Evolutionary conservation across 2,888 invertebrate species (phyloP).

Genomic region (Digitonthophagus gazella): DNA sequence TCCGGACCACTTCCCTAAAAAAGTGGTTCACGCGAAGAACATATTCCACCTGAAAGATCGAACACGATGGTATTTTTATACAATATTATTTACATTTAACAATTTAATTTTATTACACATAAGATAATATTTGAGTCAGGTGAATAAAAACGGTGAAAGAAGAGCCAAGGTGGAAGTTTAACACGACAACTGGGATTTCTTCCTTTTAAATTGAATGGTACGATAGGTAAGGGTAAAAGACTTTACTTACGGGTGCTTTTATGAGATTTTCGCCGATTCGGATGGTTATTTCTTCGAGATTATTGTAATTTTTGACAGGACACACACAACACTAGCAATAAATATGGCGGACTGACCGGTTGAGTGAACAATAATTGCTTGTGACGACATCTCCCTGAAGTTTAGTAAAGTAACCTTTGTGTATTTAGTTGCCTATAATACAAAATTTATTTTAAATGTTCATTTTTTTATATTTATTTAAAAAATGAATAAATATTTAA

Average conservation of each 20-base stretch:
- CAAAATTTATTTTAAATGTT: too few species aligned
- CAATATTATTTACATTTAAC: neutral
- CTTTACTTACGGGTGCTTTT: neutral
- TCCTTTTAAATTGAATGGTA: neutral
- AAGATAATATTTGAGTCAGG: neutral
- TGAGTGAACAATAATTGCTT: slow-evolving; percentile 3
- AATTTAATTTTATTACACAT: too few species aligned
- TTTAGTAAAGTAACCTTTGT: neutral
- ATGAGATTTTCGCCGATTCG: neutral
- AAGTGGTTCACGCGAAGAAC: slow-evolving; percentile 22
- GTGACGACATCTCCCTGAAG: slow-evolving; percentile 15
- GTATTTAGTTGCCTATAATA: slow-evolving; percentile 7
- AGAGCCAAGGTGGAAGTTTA: neutral
- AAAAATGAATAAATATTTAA: too few species aligned
- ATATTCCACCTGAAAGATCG: slow-evolving; percentile 25
- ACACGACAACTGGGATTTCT: too few species aligned
- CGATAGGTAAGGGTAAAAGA: neutral
- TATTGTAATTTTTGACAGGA: slow-evolving; percentile 25
- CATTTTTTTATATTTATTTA: too few species aligned
- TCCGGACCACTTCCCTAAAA: slow-evolving; percentile 15
- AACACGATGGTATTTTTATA: slow-evolving; percentile 3
- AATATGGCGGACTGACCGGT: slow-evolving; percentile 25
- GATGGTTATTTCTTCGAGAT: neutral
- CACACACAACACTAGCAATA: slow-evolving; percentile 24
- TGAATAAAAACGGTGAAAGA: neutral